Base-by-base conservation (phyloP, 2,797 vertebrate species). In the Etheostoma nigrum region DNA sequence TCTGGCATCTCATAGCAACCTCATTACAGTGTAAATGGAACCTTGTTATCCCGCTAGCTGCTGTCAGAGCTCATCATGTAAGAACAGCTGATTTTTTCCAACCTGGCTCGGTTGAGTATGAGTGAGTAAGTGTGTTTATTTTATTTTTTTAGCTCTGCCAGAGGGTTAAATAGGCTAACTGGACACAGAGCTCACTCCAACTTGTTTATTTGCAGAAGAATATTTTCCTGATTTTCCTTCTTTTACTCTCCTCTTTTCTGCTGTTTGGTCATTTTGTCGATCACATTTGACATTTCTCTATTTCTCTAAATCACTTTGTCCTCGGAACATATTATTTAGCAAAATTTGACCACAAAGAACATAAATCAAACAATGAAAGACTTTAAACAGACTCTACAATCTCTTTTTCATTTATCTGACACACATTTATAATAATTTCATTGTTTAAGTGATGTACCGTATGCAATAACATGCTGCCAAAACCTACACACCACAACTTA, bases 21-120 rank as follows among this genome's bases (percentile, higher is more conserved):
- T 73, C 73, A 72, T 85, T 48, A 69, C 69, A 54, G 61, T 72
- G 86, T 83, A 86, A 88, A 87, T 82, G 72, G 61, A 75, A 67
- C 63, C 64, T 77, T 85, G 68, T 88, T 84, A 82, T 78, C 4
- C 47, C 59, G 69, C 66, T 52, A 6, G 70, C 70, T 71, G 79
- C 81, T 88, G 86, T 88, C 87, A 86, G 49, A 66, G 64, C 78
- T 78, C 81, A 79, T 89, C 81, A 65, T 48, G 78, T 82, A 77
- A 75, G 71, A 80, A 70, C 60, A 73, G 76, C 62, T 85, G 75
- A 89, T 82, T 65, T 76, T 58, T 72, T 68, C 55, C 48, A 76
- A 71, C 65, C 78, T 68, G 70, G 76, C 79, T 61, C 25, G 47
- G 74, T 55, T 61, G 55, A 61, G 62, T 63, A 44, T 36, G 63